phyloP scores from a whole-genome alignment of 2,797 vertebrate genomes.

The Remorina albescens region DNA sequence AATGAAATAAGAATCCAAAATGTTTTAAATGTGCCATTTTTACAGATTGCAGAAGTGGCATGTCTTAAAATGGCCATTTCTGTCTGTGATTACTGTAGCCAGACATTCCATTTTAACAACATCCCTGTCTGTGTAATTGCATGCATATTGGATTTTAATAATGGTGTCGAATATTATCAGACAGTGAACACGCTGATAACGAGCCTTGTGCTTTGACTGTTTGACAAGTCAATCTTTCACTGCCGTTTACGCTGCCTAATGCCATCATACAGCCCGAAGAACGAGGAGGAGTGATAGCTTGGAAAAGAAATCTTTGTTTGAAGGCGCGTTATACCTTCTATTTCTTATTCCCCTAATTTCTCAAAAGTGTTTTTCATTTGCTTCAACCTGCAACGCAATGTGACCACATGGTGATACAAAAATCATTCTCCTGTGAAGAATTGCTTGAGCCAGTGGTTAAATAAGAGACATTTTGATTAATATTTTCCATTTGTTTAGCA shows the following conservation, averaged over 20 bases:
- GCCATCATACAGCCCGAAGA: constrained; percentile 50
- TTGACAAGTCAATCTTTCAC: constrained; percentile 86
- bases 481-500: constrained; percentile 86
- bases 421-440: constrained; percentile 77
- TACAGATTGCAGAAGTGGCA: constrained; percentile 48
- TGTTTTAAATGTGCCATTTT: constrained; percentile 38
- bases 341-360: constrained; percentile 56
- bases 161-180: constrained; percentile 82
- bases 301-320: constrained; percentile 64
- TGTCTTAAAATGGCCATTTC: constrained; percentile 55
- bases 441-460: constrained; percentile 83
- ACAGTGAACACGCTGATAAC: constrained; percentile 81
- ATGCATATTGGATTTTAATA: constrained; percentile 85
- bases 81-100: constrained; percentile 66
- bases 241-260: constrained; percentile 71
- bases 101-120: constrained; percentile 61
- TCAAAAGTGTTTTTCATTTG: constrained; percentile 54
- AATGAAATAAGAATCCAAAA: constrained; percentile 45
- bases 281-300: constrained; percentile 74
- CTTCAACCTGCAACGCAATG: constrained; percentile 42
- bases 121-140: constrained; percentile 76
- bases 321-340: constrained; percentile 50
- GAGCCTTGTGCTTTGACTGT: constrained; percentile 79
- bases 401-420: constrained; percentile 56
- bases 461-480: constrained; percentile 87